Evolutionary conservation across 2,113 vertebrate species (phyloP).

Genomic region (Madoqua kirkii): DNA sequence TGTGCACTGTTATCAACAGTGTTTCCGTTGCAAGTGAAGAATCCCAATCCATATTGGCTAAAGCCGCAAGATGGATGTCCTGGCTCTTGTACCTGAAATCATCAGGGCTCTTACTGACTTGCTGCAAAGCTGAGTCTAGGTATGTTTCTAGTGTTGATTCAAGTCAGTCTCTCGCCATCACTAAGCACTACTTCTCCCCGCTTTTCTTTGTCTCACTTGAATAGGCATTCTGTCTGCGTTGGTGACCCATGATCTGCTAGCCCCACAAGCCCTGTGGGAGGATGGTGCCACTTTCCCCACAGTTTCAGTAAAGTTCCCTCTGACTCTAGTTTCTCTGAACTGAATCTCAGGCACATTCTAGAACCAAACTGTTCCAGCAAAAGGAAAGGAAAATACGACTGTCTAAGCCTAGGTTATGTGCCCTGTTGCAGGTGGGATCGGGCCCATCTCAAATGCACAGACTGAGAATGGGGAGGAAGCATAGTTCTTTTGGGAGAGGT

Average conservation of each 20-base stretch:
- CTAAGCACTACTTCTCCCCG: neutral
- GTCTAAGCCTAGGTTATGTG: neutral
- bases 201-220: neutral
- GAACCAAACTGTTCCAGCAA: neutral
- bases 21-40: neutral
- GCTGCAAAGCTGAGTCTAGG: neutral
- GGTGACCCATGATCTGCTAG: neutral
- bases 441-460: neutral
- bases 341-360: neutral
- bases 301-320: neutral
- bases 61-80: neutral
- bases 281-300: neutral
- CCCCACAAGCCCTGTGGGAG: neutral
- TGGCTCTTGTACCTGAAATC: neutral
- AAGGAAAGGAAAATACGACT: neutral
- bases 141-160: accelerated
- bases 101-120: neutral
- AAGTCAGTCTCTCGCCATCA: neutral
- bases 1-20: neutral
- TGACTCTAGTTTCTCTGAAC: neutral
- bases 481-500: neutral
- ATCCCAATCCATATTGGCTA: neutral
- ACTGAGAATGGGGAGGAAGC: neutral
- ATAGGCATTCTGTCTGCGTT: neutral
- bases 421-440: too few species aligned